Percentiles rank a stretch among this genome's conserved stretches.
Conservation (phyloP, 2,888 invertebrate genomes). For the Leptinotarsa tumamoca region DNA sequence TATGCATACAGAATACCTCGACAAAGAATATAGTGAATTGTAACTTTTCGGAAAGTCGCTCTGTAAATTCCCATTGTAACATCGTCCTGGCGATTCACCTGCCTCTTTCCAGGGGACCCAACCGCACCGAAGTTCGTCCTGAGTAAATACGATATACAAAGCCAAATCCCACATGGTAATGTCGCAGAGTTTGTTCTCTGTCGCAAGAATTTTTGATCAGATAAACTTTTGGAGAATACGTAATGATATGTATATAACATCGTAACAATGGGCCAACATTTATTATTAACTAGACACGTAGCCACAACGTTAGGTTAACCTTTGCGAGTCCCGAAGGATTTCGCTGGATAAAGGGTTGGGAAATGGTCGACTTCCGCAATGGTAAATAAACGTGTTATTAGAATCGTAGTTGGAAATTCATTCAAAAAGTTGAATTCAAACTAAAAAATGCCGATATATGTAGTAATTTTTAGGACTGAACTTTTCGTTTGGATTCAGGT, state of each 20-base stretch:
- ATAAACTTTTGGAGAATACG: conserved; percentile 1
- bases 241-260: conserved; percentile 26
- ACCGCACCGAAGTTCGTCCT: not conserved
- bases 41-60: not conserved
- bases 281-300: conserved; percentile 23
- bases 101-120: not conserved
- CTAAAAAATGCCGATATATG: too few relatives aligned
- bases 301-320: conserved; percentile 23
- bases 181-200: conserved; percentile 16
- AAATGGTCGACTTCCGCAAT: conserved; percentile 6
- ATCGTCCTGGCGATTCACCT: not conserved
- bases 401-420: too few relatives aligned
- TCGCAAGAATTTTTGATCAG: conserved; percentile 23
- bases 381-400: conserved; percentile 18
- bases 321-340: conserved; percentile 18
- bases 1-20: too few relatives aligned
- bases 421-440: too few relatives aligned
- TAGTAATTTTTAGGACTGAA: too few relatives aligned
- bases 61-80: not conserved
- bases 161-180: conserved; percentile 20
- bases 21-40: not conserved
- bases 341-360: conserved; percentile 22
- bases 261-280: conserved; percentile 18
- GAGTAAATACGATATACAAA: conserved; percentile 11
- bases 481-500: too few relatives aligned